These are phyloP conservation scores for Calyptommatus sinebrachiatus DNA, from an alignment of 2,113 vertebrate genomes.

Conservation along the genomic window DNA sequence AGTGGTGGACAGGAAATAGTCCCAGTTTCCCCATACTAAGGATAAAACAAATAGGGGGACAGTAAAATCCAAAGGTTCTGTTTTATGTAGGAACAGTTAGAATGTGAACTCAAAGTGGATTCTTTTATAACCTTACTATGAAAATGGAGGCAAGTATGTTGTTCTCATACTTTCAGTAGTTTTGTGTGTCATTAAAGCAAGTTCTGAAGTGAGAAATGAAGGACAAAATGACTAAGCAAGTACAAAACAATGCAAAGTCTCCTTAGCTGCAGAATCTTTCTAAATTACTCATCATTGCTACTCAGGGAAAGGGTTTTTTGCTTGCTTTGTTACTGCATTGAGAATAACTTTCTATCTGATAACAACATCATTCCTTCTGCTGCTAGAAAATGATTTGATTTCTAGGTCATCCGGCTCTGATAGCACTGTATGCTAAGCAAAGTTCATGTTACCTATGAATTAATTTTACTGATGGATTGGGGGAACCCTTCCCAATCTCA, in stretches of 20 bases:
- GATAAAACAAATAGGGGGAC: too few species aligned
- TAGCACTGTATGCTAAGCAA: conserved; percentile 41
- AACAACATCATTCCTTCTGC: background rate
- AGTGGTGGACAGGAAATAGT: too few species aligned
- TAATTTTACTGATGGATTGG: conserved; percentile 55
- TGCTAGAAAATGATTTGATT: conserved; percentile 19
- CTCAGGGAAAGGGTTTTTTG: conserved; percentile 19
- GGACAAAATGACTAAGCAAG: conserved; percentile 39
- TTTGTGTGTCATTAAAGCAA: conserved; percentile 18
- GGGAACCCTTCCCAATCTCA: conserved; percentile 38
- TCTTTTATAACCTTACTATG: too few species aligned
- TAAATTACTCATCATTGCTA: background rate
- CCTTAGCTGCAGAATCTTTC: conserved; percentile 24
- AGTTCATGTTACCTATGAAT: conserved; percentile 50
- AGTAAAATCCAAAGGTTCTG: too few species aligned
- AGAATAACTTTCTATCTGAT: conserved; percentile 4
- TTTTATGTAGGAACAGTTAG: too few species aligned
- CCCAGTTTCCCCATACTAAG: too few species aligned
- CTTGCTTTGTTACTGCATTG: background rate
- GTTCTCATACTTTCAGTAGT: conserved; percentile 10
- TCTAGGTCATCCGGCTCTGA: conserved; percentile 8
- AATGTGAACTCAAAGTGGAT: too few species aligned
- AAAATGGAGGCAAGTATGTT: conserved; percentile 11
- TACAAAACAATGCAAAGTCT: conserved; percentile 26
- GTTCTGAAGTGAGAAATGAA: conserved; percentile 37